Evolutionary conservation across 2,888 invertebrate genomes (phyloP).

Genomic region (Drosophila conformis): DNA sequence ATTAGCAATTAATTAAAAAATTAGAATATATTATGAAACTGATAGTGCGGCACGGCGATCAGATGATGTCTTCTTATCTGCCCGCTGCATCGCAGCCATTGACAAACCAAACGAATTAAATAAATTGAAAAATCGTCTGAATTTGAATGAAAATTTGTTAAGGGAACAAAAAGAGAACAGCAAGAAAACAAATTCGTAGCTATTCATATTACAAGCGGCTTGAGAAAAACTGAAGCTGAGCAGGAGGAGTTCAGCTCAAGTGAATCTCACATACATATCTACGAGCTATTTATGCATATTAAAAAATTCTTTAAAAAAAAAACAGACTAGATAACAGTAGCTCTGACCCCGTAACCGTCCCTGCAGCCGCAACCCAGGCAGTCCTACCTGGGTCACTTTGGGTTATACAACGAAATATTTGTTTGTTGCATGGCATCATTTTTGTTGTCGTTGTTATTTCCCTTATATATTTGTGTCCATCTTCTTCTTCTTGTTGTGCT

Average conservation of each 20-base stretch:
- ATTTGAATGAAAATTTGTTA: slow-evolving; percentile 72
- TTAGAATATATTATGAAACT: slow-evolving; percentile 71
- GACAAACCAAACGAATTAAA: slow-evolving; percentile 76
- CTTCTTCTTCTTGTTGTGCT: slow-evolving; percentile 4
- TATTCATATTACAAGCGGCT: slow-evolving; percentile 41
- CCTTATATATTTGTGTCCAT: neutral
- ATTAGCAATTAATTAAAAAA: slow-evolving; percentile 81
- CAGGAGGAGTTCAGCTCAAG: slow-evolving; percentile 30
- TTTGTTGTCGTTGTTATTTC: slow-evolving; percentile 3
- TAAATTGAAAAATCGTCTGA: slow-evolving; percentile 68
- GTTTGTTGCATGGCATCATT: slow-evolving; percentile 36
- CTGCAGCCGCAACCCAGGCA: neutral
- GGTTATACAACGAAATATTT: slow-evolving; percentile 44
- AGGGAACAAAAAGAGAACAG: slow-evolving; percentile 6
- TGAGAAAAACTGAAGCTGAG: slow-evolving; percentile 14
- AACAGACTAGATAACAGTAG: slow-evolving; percentile 77
- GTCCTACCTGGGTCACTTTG: slow-evolving; percentile 34
- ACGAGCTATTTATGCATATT: slow-evolving; percentile 82
- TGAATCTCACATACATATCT: slow-evolving; percentile 76
- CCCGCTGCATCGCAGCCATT: slow-evolving; percentile 46
- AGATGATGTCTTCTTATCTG: slow-evolving; percentile 58
- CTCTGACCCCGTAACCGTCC: slow-evolving; percentile 29
- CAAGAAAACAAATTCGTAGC: slow-evolving; percentile 25
- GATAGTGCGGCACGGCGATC: slow-evolving; percentile 38
- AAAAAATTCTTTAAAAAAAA: slow-evolving; percentile 54